A percentile compares a stretch with the other conserved stretches of the same genome.
Evolutionary conservation across 1,140 invertebrate species (phyloP).

Genomic region (Ptiloglossa arizonensis): DNA sequence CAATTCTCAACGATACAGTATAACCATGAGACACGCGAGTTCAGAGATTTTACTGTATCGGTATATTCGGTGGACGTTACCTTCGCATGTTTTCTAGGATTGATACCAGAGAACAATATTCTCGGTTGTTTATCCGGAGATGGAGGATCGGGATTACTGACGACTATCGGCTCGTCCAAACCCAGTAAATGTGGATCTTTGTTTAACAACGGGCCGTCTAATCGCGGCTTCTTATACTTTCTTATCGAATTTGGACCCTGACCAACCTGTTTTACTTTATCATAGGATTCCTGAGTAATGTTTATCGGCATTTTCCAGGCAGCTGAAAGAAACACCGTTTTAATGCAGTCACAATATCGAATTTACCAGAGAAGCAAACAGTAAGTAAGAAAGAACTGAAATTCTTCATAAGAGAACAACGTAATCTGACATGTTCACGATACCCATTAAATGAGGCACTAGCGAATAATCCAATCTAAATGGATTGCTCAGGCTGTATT

Average conservation of each 20-base stretch:
- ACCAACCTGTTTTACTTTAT: slow-evolving; percentile 87
- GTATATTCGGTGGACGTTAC: slow-evolving; percentile 56
- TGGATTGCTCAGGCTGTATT: slow-evolving; percentile 90
- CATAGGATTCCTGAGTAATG: slow-evolving; percentile 92
- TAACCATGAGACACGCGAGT: not conserved
- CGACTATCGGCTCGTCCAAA: slow-evolving; percentile 76
- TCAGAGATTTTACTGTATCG: not conserved
- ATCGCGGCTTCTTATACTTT: slow-evolving; percentile 78
- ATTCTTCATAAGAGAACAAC: not conserved
- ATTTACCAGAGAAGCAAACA: not conserved
- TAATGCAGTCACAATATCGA: not conserved
- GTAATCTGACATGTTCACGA: slow-evolving; percentile 45
- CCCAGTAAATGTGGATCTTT: slow-evolving; percentile 79
- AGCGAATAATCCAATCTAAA: slow-evolving; percentile 93
- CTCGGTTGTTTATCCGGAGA: slow-evolving; percentile 78
- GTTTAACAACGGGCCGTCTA: slow-evolving; percentile 75
- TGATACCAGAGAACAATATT: slow-evolving; percentile 81
- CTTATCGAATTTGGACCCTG: slow-evolving; percentile 80
- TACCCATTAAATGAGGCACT: slow-evolving; percentile 95
- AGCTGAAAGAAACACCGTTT: slow-evolving; percentile 82
- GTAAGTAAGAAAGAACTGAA: not conserved
- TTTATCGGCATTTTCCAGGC: slow-evolving; percentile 96
- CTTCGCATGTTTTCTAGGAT: slow-evolving; percentile 80
- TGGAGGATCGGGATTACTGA: slow-evolving; percentile 81
- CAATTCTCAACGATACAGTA: too few species aligned